Percentiles rank a stretch among this genome's conserved stretches.
These are phyloP conservation scores for Phenganax stokvisi DNA, from an alignment of 92 coral and sea anemone species.

Conservation along the genomic window DNA sequence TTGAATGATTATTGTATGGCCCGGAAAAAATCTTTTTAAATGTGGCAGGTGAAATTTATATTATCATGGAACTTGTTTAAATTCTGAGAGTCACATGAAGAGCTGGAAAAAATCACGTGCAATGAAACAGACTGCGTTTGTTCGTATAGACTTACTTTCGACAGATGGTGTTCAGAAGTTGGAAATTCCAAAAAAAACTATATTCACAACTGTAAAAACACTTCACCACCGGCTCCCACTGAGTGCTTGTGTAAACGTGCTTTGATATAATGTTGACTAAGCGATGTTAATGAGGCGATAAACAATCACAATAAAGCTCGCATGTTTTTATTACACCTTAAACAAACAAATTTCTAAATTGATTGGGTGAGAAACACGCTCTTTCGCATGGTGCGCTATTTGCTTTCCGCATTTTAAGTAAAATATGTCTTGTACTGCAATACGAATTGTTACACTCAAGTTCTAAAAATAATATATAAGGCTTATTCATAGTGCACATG, in stretches of 20 bases:
- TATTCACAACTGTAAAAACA: slow-evolving; percentile 37
- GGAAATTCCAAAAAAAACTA: not conserved
- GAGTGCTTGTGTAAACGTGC: slow-evolving; percentile 3
- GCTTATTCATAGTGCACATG: no score
- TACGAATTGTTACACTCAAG: not conserved
- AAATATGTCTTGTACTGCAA: not conserved
- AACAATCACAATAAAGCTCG: slow-evolving; percentile 22
- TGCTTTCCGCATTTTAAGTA: not conserved
- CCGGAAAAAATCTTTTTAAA: no score
- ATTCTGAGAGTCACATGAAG: no score
- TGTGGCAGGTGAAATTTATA: no score
- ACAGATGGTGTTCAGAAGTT: slow-evolving; percentile 39
- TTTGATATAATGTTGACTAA: slow-evolving; percentile 10
- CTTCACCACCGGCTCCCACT: slow-evolving; percentile 13
- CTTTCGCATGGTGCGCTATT: not conserved
- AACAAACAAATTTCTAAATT: slow-evolving; percentile 37
- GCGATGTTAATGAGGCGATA: slow-evolving; percentile 29
- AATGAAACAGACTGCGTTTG: not conserved
- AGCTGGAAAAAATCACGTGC: not conserved
- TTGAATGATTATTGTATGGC: no score
- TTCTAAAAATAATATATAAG: no score
- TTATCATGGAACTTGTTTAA: no score
- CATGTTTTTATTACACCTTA: slow-evolving; percentile 5
- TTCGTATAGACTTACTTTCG: not conserved
- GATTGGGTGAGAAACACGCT: slow-evolving; percentile 26